These are phyloP conservation scores for Muricea muricata DNA, from an alignment of 92 coral and sea anemone species.

Conservation along the genomic window DNA sequence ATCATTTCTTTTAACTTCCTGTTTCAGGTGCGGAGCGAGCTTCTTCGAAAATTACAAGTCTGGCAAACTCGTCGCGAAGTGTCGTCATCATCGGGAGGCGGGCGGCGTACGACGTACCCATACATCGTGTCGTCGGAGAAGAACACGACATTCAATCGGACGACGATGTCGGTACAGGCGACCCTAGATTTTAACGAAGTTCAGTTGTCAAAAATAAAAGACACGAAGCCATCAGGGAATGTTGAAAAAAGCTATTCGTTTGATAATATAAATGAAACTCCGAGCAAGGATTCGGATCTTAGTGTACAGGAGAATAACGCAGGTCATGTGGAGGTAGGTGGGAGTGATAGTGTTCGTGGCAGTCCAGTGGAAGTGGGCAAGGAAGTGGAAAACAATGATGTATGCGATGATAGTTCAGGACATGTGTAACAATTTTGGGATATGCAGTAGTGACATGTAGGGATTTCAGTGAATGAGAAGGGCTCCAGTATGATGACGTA, in stretches of 20 bases:
- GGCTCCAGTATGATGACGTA: too few species aligned
- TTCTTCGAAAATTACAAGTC: neutral
- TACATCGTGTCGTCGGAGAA: conserved; percentile 17
- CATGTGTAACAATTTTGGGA: neutral
- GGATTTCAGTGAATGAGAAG: too few species aligned
- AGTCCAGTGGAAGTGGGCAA: neutral
- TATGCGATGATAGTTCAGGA: neutral
- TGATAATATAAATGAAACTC: neutral
- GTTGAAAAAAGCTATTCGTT: too few species aligned
- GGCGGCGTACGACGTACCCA: conserved; percentile 26
- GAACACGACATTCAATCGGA: conserved; percentile 30
- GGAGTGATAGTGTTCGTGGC: neutral
- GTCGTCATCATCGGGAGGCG: conserved; percentile 29
- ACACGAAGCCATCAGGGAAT: neutral
- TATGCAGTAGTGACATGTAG: too few species aligned
- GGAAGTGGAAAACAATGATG: neutral
- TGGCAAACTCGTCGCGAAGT: conserved; percentile 49
- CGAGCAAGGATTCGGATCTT: neutral
- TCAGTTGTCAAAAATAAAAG: neutral
- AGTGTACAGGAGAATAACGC: neutral
- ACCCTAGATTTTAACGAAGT: neutral
- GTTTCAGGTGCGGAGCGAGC: conserved; percentile 28
- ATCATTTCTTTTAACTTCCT: neutral
- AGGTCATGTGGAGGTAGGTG: neutral
- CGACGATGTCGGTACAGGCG: conserved; percentile 3